Evolutionary conservation across 2,888 invertebrate genomes (phyloP).

Genomic region (Plutella xylostella): DNA sequence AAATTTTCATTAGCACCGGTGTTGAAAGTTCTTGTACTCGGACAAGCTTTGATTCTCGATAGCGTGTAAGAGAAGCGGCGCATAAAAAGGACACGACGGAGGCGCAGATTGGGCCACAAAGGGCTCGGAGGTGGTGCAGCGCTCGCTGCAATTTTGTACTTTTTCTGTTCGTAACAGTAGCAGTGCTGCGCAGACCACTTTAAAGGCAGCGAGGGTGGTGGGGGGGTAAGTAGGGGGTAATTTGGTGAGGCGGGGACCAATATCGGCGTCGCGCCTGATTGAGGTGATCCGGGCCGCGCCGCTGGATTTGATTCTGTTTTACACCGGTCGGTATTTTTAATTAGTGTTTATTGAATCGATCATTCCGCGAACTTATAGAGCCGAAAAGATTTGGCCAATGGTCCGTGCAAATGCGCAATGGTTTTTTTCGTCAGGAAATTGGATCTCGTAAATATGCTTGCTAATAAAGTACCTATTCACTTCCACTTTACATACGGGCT

Average conservation of each 20-base stretch:
- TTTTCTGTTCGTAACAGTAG: slow-evolving; percentile 66
- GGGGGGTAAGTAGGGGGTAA: slow-evolving; percentile 67
- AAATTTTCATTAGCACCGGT: slow-evolving; percentile 65
- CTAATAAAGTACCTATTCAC: no score
- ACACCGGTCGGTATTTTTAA: slow-evolving; percentile 41
- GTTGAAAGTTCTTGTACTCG: slow-evolving; percentile 51
- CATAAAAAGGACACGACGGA: slow-evolving; percentile 62
- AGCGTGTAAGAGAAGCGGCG: slow-evolving; percentile 60
- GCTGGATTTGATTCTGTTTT: slow-evolving; percentile 53
- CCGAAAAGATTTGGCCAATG: neutral
- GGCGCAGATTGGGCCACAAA: slow-evolving; percentile 69
- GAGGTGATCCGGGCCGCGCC: slow-evolving; percentile 51
- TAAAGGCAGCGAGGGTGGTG: slow-evolving; percentile 61
- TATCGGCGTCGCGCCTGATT: slow-evolving; percentile 65
- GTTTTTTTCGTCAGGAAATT: no score
- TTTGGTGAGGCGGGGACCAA: slow-evolving; percentile 65
- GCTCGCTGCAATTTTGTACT: slow-evolving; percentile 58
- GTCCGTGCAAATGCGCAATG: no score
- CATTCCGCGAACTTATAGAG: neutral
- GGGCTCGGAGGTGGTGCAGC: slow-evolving; percentile 64
- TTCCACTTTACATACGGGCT: no score
- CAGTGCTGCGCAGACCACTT: slow-evolving; percentile 66
- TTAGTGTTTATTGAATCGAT: slow-evolving; percentile 27
- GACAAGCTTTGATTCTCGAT: slow-evolving; percentile 62
- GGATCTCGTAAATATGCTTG: no score